Percentiles rank a stretch among this genome's conserved stretches.
Conservation (phyloP, 2,113 vertebrate species). For the pig (Sus scrofa) region DNA sequence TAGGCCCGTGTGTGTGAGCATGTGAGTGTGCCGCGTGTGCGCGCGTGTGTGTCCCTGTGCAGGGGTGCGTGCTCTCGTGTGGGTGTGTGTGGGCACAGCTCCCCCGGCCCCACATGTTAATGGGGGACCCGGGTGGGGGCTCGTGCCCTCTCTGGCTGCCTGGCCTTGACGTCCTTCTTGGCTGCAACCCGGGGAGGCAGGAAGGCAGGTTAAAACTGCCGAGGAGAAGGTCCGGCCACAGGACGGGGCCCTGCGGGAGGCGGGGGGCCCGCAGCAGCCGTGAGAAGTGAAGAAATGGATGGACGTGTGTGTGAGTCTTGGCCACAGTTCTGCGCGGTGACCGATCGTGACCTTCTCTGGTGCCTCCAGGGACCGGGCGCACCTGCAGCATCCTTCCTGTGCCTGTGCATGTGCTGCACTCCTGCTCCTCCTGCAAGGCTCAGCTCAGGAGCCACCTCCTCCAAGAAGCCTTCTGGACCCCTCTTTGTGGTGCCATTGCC, state of each 20-base stretch:
- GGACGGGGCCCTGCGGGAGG: not conserved
- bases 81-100: not conserved
- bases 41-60: too few species aligned
- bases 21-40: not conserved
- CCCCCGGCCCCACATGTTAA: rapidly evolving
- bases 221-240: not conserved
- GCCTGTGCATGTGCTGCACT: rapidly evolving
- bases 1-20: rapidly evolving
- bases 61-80: rapidly evolving
- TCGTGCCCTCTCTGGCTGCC: rapidly evolving
- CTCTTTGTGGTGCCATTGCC: rapidly evolving
- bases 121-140: not conserved
- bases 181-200: rapidly evolving
- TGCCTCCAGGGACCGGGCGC: rapidly evolving
- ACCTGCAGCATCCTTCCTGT: rapidly evolving
- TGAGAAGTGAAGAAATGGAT: rapidly evolving
- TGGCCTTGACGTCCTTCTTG: not conserved
- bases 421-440: not conserved
- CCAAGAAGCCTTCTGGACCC: not conserved
- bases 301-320: rapidly evolving
- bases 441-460: not conserved
- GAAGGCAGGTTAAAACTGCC: not conserved
- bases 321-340: rapidly evolving
- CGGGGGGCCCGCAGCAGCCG: not conserved
- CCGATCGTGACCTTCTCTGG: rapidly evolving